phyloP scores from a whole-genome alignment of 2,797 vertebrate species.

The Oreortyx pictus region DNA sequence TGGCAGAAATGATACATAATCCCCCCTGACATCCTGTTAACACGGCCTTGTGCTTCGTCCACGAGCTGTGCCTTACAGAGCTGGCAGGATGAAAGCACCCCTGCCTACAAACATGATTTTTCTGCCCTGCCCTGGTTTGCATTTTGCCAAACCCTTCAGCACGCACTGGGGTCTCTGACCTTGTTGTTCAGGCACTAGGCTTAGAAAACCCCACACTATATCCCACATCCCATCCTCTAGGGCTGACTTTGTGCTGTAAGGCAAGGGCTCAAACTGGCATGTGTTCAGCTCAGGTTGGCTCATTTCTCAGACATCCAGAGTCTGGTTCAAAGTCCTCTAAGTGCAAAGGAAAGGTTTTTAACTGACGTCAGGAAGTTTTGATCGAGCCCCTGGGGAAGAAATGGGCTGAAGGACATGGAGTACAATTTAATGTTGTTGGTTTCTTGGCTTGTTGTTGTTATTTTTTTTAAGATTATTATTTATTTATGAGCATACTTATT shows the following conservation, averaged over 20 bases:
- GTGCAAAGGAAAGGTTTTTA: neutral
- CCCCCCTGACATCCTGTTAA: slow-evolving; percentile 65
- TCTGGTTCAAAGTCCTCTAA: neutral
- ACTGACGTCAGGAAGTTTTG: neutral
- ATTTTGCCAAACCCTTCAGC: neutral
- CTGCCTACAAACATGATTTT: neutral
- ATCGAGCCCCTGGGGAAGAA: neutral
- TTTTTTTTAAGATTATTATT: neutral
- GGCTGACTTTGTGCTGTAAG: neutral
- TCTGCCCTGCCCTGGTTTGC: neutral
- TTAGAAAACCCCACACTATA: fast-evolving
- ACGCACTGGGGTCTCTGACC: neutral
- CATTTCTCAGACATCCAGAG: neutral
- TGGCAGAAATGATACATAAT: slow-evolving; percentile 68
- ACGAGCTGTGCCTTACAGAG: slow-evolving; percentile 30
- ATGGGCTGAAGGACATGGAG: neutral
- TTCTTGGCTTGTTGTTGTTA: fast-evolving
- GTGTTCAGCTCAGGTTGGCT: neutral
- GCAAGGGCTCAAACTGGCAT: fast-evolving
- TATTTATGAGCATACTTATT: slow-evolving; percentile 28
- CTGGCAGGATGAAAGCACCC: slow-evolving; percentile 2
- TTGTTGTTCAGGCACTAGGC: neutral
- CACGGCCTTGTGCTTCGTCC: neutral
- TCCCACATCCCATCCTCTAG: fast-evolving
- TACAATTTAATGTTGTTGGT: neutral